These are phyloP conservation scores for Temnothorax longispinosus DNA, from an alignment of 1,140 invertebrate species.

Conservation along the genomic window DNA sequence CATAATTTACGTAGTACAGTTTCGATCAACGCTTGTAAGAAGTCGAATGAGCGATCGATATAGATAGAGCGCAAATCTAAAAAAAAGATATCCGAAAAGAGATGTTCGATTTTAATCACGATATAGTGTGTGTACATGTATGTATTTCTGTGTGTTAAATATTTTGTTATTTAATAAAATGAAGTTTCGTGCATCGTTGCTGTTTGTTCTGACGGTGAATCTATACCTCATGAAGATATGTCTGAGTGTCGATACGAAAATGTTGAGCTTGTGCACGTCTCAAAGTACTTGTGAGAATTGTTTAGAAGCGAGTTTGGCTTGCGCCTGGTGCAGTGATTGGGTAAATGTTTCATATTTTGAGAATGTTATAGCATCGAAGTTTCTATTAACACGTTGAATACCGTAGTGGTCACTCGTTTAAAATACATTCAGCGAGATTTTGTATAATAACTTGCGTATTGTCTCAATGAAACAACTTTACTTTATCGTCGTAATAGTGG, in stretches of 20 bases:
- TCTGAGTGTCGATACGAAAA: background rate
- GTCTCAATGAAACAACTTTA: background rate
- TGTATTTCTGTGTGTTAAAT: background rate
- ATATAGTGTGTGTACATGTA: background rate
- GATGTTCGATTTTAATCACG: background rate
- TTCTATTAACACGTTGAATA: background rate
- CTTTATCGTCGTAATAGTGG: background rate
- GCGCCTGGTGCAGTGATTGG: slow-evolving; percentile 84
- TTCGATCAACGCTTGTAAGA: background rate
- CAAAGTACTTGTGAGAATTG: slow-evolving; percentile 79
- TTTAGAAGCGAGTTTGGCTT: slow-evolving; percentile 74
- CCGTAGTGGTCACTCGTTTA: background rate
- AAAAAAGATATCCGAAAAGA: background rate
- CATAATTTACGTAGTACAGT: background rate
- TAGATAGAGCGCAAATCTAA: background rate
- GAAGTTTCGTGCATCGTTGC: background rate
- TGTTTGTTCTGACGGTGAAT: background rate
- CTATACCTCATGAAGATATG: slow-evolving; percentile 28
- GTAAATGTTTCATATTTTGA: slow-evolving; percentile 65
- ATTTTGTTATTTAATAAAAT: background rate
- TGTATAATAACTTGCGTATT: background rate
- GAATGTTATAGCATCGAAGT: background rate
- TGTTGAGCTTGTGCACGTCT: slow-evolving; percentile 50
- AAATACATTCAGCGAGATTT: background rate
- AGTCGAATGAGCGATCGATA: background rate